A percentile compares a stretch with the other conserved stretches of the same genome.
These are phyloP conservation scores for Montipora foliosa DNA, from an alignment of 64 coral and sea anemone genomes.

Conservation along the genomic window DNA sequence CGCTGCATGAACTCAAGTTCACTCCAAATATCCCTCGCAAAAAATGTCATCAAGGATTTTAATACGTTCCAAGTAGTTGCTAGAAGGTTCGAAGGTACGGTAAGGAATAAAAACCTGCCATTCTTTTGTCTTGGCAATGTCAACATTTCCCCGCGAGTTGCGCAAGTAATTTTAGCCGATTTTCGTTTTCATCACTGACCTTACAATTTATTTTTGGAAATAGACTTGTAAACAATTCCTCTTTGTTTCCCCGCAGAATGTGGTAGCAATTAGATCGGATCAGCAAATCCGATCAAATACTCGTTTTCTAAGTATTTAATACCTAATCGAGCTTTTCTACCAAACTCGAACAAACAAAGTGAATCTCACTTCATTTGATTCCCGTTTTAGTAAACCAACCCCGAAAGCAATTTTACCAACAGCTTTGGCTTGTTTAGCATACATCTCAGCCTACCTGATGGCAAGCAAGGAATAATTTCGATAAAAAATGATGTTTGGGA, in stretches of 20 bases:
- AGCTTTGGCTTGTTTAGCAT: too few relatives aligned
- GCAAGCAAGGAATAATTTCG: too few relatives aligned
- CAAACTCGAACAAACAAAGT: too few relatives aligned
- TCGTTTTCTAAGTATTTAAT: too few relatives aligned
- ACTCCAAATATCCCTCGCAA: neutral
- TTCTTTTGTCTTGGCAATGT: neutral
- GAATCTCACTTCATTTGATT: too few relatives aligned
- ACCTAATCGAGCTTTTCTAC: too few relatives aligned
- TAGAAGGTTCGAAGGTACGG: neutral
- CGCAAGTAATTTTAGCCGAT: neutral
- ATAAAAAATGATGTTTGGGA: too few relatives aligned
- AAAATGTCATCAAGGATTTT: neutral
- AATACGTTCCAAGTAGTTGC: neutral
- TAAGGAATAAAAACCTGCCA: neutral
- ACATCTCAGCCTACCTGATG: too few relatives aligned
- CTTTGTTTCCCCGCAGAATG: neutral
- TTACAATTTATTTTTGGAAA: slow-evolving; percentile 2
- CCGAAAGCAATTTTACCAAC: neutral
- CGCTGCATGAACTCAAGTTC: neutral
- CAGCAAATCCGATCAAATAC: neutral
- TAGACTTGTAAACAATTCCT: neutral
- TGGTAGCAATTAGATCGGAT: slow-evolving; percentile 13
- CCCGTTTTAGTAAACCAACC: slow-evolving; percentile 17
- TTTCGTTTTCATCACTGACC: neutral
- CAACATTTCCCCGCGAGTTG: neutral